Conservation (phyloP, 2,113 vertebrate genomes). For the Corydoras sp. region DNA sequence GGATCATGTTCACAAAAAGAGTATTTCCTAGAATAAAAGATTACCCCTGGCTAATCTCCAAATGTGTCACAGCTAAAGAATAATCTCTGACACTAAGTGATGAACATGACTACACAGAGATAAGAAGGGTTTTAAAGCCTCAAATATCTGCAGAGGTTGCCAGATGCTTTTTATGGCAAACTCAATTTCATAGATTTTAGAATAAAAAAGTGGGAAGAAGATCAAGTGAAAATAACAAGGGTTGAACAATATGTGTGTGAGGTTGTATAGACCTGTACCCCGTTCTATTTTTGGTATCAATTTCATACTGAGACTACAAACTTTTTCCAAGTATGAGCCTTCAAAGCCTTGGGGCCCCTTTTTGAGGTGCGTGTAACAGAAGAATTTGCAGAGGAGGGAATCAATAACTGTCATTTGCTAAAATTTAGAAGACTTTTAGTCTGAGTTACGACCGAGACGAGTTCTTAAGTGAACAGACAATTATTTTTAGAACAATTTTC, state of each 20-base stretch:
- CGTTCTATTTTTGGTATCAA: constrained; percentile 26
- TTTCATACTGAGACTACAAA: background rate
- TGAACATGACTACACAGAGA: constrained; percentile 7
- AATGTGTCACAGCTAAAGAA: no score
- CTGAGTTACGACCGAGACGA: constrained; percentile 46
- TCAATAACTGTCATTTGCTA: constrained; percentile 49
- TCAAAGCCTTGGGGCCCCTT: constrained; percentile 28
- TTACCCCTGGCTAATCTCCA: no score
- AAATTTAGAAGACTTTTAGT: constrained; percentile 47
- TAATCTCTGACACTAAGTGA: no score
- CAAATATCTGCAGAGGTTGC: constrained; percentile 7
- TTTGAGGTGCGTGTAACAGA: constrained; percentile 34
- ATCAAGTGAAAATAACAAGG: constrained; percentile 28
- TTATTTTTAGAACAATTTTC: constrained; percentile 50
- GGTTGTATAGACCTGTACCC: constrained; percentile 21
- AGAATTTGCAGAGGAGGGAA: constrained; percentile 38
- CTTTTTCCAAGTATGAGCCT: constrained; percentile 20
- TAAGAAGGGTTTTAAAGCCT: constrained; percentile 4
- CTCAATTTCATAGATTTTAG: constrained; percentile 3
- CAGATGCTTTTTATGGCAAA: constrained; percentile 1
- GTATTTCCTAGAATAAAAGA: no score
- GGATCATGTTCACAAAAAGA: no score
- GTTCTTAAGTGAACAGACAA: constrained; percentile 34
- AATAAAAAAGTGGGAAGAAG: constrained; percentile 19
- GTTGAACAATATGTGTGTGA: constrained; percentile 26